Percentiles rank a stretch among this genome's conserved stretches.
Conservation (phyloP, 2,113 vertebrate species). For the Oxyruncus cristatus region DNA sequence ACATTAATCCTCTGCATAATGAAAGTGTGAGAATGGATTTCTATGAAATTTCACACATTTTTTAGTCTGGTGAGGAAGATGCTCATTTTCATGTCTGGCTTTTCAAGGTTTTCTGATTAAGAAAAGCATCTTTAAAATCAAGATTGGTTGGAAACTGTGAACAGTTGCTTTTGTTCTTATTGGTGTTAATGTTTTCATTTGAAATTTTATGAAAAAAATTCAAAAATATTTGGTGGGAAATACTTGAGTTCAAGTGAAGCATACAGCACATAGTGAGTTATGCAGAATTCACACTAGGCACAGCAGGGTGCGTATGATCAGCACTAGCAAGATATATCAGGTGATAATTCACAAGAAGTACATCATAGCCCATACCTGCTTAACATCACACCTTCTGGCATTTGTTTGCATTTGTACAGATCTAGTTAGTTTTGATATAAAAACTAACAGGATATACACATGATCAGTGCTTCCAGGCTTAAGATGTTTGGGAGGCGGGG, state of each 20-base stretch:
- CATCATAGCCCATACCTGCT: background rate
- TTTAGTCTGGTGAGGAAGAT: constrained; percentile 44
- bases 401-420: background rate
- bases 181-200: background rate
- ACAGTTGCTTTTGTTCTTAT: background rate
- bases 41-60: constrained; percentile 65
- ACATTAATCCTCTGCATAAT: constrained; percentile 65
- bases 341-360: background rate
- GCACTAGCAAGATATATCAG: background rate
- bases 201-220: background rate
- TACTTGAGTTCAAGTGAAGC: background rate
- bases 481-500: fast-evolving
- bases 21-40: constrained; percentile 64
- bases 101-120: constrained; percentile 33
- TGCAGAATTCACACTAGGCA: background rate
- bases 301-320: background rate
- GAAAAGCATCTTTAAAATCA: background rate
- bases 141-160: background rate
- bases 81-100: constrained; percentile 49
- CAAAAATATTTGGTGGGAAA: background rate
- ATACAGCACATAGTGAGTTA: background rate
- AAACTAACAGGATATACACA: background rate
- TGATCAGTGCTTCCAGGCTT: background rate
- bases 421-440: background rate
- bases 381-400: background rate